Conservation (phyloP, 2,888 invertebrate genomes). For the Lasioglossum figueresi region DNA sequence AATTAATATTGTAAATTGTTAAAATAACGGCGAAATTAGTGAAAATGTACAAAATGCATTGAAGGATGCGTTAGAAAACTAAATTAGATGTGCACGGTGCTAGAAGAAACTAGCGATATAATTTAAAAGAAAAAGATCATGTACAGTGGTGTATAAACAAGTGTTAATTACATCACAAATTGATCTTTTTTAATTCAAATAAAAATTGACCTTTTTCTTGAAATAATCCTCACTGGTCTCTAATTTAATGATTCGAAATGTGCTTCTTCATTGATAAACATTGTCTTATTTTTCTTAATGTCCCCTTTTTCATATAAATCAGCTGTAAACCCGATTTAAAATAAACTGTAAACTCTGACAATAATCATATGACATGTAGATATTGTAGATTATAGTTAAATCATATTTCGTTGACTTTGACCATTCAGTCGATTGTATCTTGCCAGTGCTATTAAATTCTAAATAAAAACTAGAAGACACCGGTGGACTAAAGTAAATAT, state of each 20-base stretch:
- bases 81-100: not conserved
- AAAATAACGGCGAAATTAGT: not conserved
- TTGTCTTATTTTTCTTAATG: not conserved
- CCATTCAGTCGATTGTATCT: not conserved
- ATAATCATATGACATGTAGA: too few relatives aligned
- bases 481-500: not conserved
- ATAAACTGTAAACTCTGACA: too few relatives aligned
- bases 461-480: not conserved
- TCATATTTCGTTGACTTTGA: not conserved
- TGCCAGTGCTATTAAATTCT: not conserved
- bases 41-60: not conserved
- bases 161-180: not conserved
- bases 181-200: not conserved
- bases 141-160: not conserved
- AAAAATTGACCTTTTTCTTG: not conserved
- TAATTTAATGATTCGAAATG: too few relatives aligned
- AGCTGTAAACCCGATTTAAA: not conserved
- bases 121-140: not conserved
- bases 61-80: not conserved
- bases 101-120: not conserved
- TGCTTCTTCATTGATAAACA: too few relatives aligned
- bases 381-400: too few relatives aligned
- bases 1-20: not conserved
- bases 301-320: not conserved
- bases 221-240: not conserved